phyloP scores from a whole-genome alignment of 2,888 invertebrate species.

The Zaprionus lineosus region DNA sequence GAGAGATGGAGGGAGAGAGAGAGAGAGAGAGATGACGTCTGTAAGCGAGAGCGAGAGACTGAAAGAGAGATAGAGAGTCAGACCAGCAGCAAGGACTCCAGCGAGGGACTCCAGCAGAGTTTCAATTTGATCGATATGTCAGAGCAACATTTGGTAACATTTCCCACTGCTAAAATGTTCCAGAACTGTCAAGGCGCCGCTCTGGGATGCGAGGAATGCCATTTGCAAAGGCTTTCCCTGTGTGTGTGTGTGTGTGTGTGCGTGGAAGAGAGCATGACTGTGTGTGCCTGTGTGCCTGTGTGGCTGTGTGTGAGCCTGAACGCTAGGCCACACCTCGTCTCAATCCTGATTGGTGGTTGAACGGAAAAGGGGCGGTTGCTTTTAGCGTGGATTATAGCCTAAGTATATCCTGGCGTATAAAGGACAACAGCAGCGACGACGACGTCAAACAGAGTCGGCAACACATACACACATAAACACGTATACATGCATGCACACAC shows the following conservation, averaged over 20 bases:
- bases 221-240: conserved; percentile 45
- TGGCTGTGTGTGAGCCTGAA: conserved; percentile 12
- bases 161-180: conserved; percentile 6
- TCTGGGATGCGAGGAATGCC: conserved; percentile 34
- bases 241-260: conserved; percentile 11
- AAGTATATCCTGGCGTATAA: conserved; percentile 71
- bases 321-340: conserved; percentile 80
- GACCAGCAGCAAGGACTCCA: no score
- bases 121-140: conserved; percentile 35
- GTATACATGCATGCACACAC: conserved; percentile 21
- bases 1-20: conserved; percentile 5
- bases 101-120: no score
- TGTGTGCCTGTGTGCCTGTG: conserved; percentile 9
- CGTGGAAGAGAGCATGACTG: conserved; percentile 11
- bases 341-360: conserved; percentile 80
- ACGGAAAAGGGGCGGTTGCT: conserved; percentile 79
- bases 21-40: background rate
- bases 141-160: no score
- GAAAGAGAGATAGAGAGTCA: background rate
- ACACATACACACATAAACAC: conserved; percentile 24
- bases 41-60: background rate
- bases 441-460: conserved; percentile 56
- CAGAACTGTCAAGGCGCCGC: background rate
- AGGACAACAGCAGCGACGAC: conserved; percentile 54
- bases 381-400: conserved; percentile 78